Percentiles rank a stretch among this genome's conserved stretches.
Conservation (phyloP, 1,140 invertebrate genomes). For the Aphis craccivora region DNA sequence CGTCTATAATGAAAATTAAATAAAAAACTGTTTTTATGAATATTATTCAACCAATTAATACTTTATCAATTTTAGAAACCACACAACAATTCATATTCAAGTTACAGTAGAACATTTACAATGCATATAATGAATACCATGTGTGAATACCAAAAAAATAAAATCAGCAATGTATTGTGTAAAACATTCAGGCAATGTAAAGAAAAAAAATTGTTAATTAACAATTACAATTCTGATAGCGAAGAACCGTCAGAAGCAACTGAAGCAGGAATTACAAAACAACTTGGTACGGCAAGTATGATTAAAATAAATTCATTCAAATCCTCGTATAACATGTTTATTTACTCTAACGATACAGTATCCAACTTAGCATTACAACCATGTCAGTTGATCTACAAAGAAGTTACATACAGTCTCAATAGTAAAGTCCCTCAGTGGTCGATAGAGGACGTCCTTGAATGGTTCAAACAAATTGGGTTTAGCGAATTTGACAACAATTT, state of each 20-base stretch:
- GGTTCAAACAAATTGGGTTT: slow-evolving; percentile 98
- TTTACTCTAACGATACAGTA: slow-evolving; percentile 96
- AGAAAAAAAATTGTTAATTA: slow-evolving; percentile 85
- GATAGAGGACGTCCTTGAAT: slow-evolving; percentile 93
- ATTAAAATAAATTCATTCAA: slow-evolving; percentile 95
- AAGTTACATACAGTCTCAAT: slow-evolving; percentile 94
- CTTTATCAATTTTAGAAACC: not conserved
- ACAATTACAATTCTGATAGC: slow-evolving; percentile 76
- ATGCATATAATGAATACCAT: slow-evolving; percentile 78
- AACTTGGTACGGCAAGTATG: slow-evolving; percentile 92
- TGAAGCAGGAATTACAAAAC: slow-evolving; percentile 96
- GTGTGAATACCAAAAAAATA: slow-evolving; percentile 66
- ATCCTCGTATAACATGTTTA: slow-evolving; percentile 93
- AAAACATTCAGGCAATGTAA: slow-evolving; percentile 85
- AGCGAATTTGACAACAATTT: slow-evolving; percentile 83
- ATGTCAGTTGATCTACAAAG: slow-evolving; percentile 91
- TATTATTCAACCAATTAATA: not conserved
- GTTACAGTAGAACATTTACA: slow-evolving; percentile 66
- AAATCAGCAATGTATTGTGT: slow-evolving; percentile 82
- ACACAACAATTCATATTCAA: not conserved
- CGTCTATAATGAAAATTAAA: too few relatives aligned
- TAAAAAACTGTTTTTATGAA: not conserved
- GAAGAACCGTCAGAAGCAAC: slow-evolving; percentile 96
- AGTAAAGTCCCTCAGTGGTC: slow-evolving; percentile 98
- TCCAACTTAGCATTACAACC: slow-evolving; percentile 97